Conservation (phyloP, 2,888 invertebrate species). For the Apamea sordens region DNA sequence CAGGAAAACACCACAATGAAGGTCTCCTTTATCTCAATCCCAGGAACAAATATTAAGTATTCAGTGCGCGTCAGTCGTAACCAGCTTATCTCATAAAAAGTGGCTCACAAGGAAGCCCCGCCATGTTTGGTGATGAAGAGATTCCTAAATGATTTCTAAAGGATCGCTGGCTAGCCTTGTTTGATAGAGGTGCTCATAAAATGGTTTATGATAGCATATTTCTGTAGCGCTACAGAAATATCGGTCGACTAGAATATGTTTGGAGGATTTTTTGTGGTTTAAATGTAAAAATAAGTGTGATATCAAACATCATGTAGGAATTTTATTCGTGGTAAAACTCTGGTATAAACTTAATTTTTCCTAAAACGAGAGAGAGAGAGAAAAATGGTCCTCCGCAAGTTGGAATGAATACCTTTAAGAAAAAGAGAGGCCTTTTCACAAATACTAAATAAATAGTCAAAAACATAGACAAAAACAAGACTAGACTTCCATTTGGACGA, state of each 20-base stretch:
- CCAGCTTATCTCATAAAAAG: conserved; percentile 57
- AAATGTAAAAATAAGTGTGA: background rate
- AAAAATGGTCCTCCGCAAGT: too few relatives aligned
- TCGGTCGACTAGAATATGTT: background rate
- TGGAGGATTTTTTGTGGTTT: background rate
- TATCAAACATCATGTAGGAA: background rate
- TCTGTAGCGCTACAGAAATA: conserved; percentile 31
- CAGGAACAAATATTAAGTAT: conserved; percentile 29
- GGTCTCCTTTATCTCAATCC: background rate
- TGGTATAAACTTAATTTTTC: background rate
- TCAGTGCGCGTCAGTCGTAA: conserved; percentile 52
- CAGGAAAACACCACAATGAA: background rate
- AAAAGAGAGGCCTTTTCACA: background rate
- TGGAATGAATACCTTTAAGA: too few relatives aligned
- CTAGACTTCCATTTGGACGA: background rate
- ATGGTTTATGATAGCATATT: conserved; percentile 40
- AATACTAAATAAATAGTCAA: background rate
- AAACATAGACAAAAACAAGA: background rate
- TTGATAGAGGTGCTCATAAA: conserved; percentile 39
- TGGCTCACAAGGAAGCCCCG: conserved; percentile 18
- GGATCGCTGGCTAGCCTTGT: conserved; percentile 21
- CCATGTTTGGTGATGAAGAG: conserved; percentile 55
- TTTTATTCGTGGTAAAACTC: conserved; percentile 1
- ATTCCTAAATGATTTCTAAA: conserved; percentile 55
- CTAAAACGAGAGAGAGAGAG: background rate